Conservation (phyloP, 2,113 vertebrate species). For the Nyctereutes procyonoides region DNA sequence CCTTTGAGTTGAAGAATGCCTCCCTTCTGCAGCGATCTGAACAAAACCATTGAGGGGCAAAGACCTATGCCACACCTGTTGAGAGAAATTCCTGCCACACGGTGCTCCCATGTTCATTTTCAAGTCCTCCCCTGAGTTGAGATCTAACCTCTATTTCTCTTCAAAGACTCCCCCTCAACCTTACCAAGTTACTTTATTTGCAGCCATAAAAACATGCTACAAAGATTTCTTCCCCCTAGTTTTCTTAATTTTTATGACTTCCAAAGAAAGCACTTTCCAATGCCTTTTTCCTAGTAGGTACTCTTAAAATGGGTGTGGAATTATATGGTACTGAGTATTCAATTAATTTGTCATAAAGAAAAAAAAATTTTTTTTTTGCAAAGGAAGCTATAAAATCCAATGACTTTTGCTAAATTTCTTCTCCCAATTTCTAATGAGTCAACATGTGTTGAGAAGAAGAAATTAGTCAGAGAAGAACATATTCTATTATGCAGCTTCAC, state of each 20-base stretch:
- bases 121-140: background rate
- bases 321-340: constrained; percentile 37
- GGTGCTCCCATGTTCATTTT: background rate
- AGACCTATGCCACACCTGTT: background rate
- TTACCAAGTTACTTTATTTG: constrained; percentile 43
- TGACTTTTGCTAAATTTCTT: constrained; percentile 77
- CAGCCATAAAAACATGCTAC: constrained; percentile 54
- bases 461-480: constrained; percentile 77
- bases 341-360: constrained; percentile 74
- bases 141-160: background rate
- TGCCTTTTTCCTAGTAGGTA: constrained; percentile 47
- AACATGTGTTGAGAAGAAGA: constrained; percentile 75
- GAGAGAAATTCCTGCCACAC: fast-evolving
- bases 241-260: constrained; percentile 70
- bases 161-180: background rate
- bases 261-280: constrained; percentile 39
- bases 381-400: constrained; percentile 78
- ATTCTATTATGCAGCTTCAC: constrained; percentile 61
- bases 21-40: background rate
- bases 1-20: background rate
- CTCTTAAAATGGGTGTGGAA: constrained; percentile 35
- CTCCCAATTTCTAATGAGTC: constrained; percentile 80
- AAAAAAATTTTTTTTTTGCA: background rate
- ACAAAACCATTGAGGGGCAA: background rate
- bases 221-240: background rate